These are phyloP conservation scores for Dynastes hyllus DNA, from an alignment of 2,888 invertebrate species.

Conservation along the genomic window DNA sequence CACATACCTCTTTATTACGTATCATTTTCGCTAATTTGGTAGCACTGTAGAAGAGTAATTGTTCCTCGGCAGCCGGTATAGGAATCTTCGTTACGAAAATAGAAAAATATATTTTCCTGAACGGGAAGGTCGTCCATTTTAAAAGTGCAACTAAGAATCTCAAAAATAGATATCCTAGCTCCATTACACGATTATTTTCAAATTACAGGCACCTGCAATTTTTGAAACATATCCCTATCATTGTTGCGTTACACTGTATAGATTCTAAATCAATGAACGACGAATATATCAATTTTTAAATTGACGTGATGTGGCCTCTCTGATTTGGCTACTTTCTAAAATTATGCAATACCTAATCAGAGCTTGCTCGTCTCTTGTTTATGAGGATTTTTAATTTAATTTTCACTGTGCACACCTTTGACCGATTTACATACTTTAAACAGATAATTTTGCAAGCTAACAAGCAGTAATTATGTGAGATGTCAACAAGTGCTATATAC, in stretches of 20 bases:
- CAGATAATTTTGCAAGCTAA: too few species aligned
- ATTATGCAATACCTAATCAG: too few species aligned
- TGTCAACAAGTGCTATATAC: too few species aligned
- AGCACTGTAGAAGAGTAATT: constrained; percentile 81
- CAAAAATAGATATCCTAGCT: constrained; percentile 13
- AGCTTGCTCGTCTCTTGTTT: too few species aligned
- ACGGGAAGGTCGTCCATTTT: constrained; percentile 17
- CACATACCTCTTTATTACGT: constrained; percentile 72
- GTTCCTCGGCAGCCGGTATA: constrained; percentile 77
- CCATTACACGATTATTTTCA: neutral
- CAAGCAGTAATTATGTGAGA: too few species aligned
- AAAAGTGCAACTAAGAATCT: neutral
- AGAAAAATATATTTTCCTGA: neutral
- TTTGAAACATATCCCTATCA: neutral
- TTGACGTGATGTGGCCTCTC: neutral
- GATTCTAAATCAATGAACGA: neutral
- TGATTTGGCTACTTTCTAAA: too few species aligned
- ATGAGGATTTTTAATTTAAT: too few species aligned
- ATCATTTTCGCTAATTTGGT: constrained; percentile 81
- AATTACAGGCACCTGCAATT: neutral
- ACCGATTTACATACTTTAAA: too few species aligned
- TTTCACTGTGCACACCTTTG: too few species aligned
- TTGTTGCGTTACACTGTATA: neutral
- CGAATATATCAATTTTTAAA: neutral
- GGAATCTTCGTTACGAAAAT: constrained; percentile 35